Evolutionary conservation across 1,140 invertebrate genomes (phyloP).

Genomic region (Dryas iulia): DNA sequence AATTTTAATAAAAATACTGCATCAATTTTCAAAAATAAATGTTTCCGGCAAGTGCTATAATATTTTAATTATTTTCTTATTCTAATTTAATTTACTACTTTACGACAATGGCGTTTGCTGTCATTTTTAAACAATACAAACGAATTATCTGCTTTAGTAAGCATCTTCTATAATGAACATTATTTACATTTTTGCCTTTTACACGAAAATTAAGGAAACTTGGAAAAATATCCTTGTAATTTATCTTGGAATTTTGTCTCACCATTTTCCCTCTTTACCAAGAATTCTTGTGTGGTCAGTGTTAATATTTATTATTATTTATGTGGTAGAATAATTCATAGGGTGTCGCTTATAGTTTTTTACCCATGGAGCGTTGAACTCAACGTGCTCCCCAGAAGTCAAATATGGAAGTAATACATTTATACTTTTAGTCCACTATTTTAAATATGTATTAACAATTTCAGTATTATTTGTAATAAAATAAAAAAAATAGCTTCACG

Average conservation of each 20-base stretch:
- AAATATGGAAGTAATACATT: slow-evolving; percentile 11
- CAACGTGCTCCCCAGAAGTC: slow-evolving; percentile 23
- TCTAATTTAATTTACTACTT: too few relatives aligned
- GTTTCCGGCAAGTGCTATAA: slow-evolving; percentile 1
- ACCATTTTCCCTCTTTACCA: slow-evolving; percentile 7
- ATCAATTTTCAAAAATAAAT: too few relatives aligned
- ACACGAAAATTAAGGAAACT: not conserved
- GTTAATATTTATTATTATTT: slow-evolving; percentile 36
- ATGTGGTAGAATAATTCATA: slow-evolving; percentile 39
- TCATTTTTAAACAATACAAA: too few relatives aligned
- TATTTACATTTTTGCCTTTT: not conserved
- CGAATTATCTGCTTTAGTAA: not conserved
- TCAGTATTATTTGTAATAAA: not conserved
- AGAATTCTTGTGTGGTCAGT: slow-evolving; percentile 30
- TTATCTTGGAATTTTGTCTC: slow-evolving; percentile 11
- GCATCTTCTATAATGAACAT: not conserved
- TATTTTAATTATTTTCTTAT: too few relatives aligned
- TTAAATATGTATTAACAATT: not conserved
- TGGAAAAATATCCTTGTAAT: not conserved
- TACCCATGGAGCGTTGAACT: slow-evolving; percentile 27
- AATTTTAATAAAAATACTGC: too few relatives aligned
- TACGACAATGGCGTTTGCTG: too few relatives aligned
- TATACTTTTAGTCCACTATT: not conserved
- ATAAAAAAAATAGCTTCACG: too few relatives aligned
- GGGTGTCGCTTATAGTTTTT: slow-evolving; percentile 34